A percentile compares a stretch with the other conserved stretches of the same genome.
Evolutionary conservation across 2,888 invertebrate genomes (phyloP).

Genomic region (Trichogramma dendrolimi): DNA sequence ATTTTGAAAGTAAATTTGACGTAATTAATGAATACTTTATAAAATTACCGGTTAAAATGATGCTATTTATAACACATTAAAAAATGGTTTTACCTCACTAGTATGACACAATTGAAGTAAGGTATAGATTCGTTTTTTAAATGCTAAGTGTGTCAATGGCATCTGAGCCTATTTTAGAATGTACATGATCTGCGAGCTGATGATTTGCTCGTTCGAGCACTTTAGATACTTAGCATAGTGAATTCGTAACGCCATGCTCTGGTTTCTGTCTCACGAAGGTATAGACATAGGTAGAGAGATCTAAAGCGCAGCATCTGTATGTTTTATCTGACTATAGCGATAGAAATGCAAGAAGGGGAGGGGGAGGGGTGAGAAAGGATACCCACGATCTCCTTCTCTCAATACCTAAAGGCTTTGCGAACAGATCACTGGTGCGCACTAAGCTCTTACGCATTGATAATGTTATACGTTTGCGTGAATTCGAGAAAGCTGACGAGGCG

Average conservation of each 20-base stretch:
- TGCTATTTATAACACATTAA: too few relatives aligned
- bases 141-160: conserved; percentile 16
- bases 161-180: conserved; percentile 22
- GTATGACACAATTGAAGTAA: too few relatives aligned
- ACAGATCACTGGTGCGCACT: conserved; percentile 12
- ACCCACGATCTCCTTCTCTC: neutral
- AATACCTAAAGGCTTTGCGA: conserved; percentile 15
- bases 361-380: conserved; percentile 1
- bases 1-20: too few relatives aligned
- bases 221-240: conserved; percentile 28
- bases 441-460: conserved; percentile 10
- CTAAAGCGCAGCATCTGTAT: too few relatives aligned
- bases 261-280: too few relatives aligned
- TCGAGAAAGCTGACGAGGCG: neutral
- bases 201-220: conserved; percentile 20
- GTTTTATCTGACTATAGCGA: neutral
- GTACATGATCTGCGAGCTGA: conserved; percentile 21
- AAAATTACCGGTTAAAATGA: too few relatives aligned
- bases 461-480: neutral
- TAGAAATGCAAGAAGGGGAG: neutral
- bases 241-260: conserved; percentile 16
- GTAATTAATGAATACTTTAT: too few relatives aligned
- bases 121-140: neutral
- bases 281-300: too few relatives aligned
- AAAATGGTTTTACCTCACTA: too few relatives aligned